Base-by-base conservation (phyloP, 2,888 invertebrate species). In the Tipula unca region DNA sequence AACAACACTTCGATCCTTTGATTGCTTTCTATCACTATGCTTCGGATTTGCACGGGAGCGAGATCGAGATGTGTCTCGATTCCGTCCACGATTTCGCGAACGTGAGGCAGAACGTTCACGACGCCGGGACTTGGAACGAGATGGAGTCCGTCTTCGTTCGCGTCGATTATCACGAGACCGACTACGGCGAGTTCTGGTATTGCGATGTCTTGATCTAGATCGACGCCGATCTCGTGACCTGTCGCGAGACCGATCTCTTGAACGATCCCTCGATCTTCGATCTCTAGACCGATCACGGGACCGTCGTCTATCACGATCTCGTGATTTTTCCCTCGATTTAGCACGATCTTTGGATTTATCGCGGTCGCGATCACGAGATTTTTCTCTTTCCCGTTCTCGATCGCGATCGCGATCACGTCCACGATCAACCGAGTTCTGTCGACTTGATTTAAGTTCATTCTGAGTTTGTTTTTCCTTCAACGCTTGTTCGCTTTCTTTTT, bases 231-330 rank as follows among this genome's bases (percentile, higher is more conserved):
- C 89, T 84, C 88, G 87, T 14, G 89, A 88, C 32, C 82, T 84
- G 1, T 69, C 85, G 10, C 54, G 82, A 87, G 89, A 89, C 89
- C 89, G 88, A 90, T 90, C 87, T 90, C 90, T 29, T 90, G 90
- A 87, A 90, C 91, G 87, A 90, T 90, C 25, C 91, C 88, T 35
- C 91, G 88, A 87, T 85, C 87, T 86, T 4, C 92, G 91, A 25
- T 91, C 91, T 29, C 90, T 88, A 85, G 88, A 87, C 29, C 86
- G 88, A 87, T 86, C 88, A 84, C 85, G 87, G 86, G 85, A 86
- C 20, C 86, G 25, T 13, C 82, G 42, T 1, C 86, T 82, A 82
- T 85, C 82, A 84, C 69, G 87, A 85, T 87, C 87, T 82, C 86
- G 86, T 84, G 87, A 86, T 86, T 85, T 86, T 85, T 84, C 48